Evolutionary conservation across 2,888 invertebrate genomes (phyloP), one percentile per base, ranked within the genome.

Genomic region (Drepanosiphum platanoidis): DNA sequence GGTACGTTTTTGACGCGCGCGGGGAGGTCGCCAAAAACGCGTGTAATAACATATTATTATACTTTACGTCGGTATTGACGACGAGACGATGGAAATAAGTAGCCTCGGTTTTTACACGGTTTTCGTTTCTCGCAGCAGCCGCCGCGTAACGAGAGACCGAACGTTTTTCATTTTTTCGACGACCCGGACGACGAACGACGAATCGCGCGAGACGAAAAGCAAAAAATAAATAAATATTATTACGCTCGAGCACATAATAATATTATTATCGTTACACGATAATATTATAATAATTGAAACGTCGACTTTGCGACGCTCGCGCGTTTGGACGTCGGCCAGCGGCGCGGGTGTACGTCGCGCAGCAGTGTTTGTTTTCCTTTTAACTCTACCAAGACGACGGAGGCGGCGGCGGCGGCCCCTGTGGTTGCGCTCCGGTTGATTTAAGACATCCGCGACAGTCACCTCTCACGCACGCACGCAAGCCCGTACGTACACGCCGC

Each of bases 361-460:
- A 36, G 74, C 34, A 64, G 61, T 74, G 82, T 83, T 83, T 83
- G 82, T 83, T 83, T 83, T 72, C 64, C 52, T 83, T 75, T 39
- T 52, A 83, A 68, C 66, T 75, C 34, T 75, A 83, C 36, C 75
- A 30, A 36, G 68, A 52, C 75, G 30, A 1, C n/a, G 32, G 79
- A 8, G 58, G 32, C 32, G 13, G 5, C 66, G 15, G 1, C 46
- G 78, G 79, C n/a, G 46, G 72, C 42, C 46, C 72, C 72, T 32
- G 39, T 30, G 27, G 27, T 75, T 22, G 75, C 75, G 52, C 58
- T 39, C 83, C 75, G 83, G 83, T 83, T 83, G 74, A 83, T 83
- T 83, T 83, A 83, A 83, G 74, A 83, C 83, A 83, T 83, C 83
- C 83, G 80, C 52, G 36, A 74, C 74, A 32, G 32, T 8, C 66